Evolutionary conservation across 2,888 invertebrate species (phyloP).

Genomic region (Palloptera scutellata): DNA sequence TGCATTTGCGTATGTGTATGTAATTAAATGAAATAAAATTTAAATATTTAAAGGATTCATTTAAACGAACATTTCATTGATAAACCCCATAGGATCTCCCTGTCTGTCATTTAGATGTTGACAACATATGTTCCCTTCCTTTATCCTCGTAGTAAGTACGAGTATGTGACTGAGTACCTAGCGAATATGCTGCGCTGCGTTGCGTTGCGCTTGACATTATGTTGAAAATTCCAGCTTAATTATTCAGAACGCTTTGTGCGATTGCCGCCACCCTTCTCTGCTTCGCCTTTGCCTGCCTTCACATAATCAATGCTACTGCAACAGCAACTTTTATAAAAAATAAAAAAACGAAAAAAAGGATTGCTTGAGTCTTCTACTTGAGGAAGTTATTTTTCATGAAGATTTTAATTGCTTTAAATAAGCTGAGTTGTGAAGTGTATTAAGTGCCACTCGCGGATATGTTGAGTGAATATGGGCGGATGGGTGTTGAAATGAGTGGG

Average conservation of each 20-base stretch:
- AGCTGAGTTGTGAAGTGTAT: conserved; percentile 6
- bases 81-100: conserved; percentile 47
- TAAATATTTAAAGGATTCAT: conserved; percentile 52
- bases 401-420: conserved; percentile 19
- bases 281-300: no score
- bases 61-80: conserved; percentile 51
- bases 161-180: not conserved
- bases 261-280: not conserved
- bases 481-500: no score
- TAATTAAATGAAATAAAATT: conserved; percentile 47
- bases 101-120: conserved; percentile 12
- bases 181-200: not conserved
- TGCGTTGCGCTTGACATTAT: conserved; percentile 8
- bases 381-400: conserved; percentile 20
- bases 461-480: no score
- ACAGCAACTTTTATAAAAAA: no score
- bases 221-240: conserved; percentile 47
- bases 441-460: not conserved
- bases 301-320: no score
- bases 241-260: conserved; percentile 38
- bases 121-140: not conserved
- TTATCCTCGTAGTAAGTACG: not conserved
- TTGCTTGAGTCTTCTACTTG: not conserved
- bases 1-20: conserved; percentile 33
- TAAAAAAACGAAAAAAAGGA: no score